Evolutionary conservation across 2,888 invertebrate species (phyloP).

Genomic region (Itoplectis maculator): DNA sequence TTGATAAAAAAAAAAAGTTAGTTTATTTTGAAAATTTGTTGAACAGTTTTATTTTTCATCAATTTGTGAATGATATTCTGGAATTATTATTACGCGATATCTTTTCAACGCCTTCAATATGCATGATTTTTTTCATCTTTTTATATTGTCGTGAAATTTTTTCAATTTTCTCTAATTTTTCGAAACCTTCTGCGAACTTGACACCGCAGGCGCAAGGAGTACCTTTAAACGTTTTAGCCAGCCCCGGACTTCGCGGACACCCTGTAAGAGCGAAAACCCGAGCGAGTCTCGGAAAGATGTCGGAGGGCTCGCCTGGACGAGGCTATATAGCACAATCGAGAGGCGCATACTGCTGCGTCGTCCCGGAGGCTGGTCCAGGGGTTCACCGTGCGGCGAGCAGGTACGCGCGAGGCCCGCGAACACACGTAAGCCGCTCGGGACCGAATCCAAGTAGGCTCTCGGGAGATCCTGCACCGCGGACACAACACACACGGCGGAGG

Average conservation of each 20-base stretch:
- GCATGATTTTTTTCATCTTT: too few species aligned
- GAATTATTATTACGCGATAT: too few species aligned
- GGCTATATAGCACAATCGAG: conserved; percentile 11
- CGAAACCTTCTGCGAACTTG: too few species aligned
- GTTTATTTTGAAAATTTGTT: too few species aligned
- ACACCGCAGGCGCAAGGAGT: too few species aligned
- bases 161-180: too few species aligned
- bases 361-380: conserved; percentile 72
- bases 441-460: conserved; percentile 40
- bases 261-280: conserved; percentile 31
- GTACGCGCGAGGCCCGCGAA: conserved; percentile 51
- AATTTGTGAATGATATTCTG: too few species aligned
- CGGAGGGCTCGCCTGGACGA: conserved; percentile 73
- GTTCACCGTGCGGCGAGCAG: conserved; percentile 62
- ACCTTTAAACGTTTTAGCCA: not conserved
- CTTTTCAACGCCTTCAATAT: too few species aligned
- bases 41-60: too few species aligned
- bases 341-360: conserved; percentile 24
- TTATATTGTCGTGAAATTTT: too few species aligned
- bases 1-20: too few species aligned
- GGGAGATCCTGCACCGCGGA: conserved; percentile 24
- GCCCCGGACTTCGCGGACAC: conserved; percentile 35
- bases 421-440: conserved; percentile 41
- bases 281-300: conserved; percentile 69
- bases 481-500: not conserved